phyloP scores from a whole-genome alignment of 64 coral and sea anemone genomes.

The Pocillopora damicornis region DNA sequence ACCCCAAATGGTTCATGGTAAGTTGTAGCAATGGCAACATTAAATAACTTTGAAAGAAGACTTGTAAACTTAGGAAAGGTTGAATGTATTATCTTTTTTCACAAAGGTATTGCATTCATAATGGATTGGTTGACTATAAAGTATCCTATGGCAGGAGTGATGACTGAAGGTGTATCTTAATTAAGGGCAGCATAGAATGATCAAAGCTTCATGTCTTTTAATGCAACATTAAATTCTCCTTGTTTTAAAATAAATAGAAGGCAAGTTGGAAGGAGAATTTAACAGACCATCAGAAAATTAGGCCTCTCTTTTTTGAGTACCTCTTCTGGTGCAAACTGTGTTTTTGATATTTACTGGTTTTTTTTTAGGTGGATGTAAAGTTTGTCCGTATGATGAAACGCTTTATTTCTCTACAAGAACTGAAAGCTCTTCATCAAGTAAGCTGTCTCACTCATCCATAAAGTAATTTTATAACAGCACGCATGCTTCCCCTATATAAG shows the following conservation, averaged over 20 bases:
- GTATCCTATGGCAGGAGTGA: no score
- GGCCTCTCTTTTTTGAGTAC: neutral
- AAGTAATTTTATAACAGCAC: no score
- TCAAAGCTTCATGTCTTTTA: no score
- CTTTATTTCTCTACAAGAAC: conserved; percentile 76
- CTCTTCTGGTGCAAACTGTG: neutral
- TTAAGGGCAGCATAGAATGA: no score
- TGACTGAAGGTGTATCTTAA: no score
- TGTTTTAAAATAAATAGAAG: no score
- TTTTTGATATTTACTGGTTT: neutral
- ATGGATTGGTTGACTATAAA: no score
- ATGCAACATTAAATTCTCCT: no score
- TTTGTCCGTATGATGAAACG: conserved; percentile 93
- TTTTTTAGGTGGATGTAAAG: conserved; percentile 83
- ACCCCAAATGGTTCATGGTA: conserved; percentile 96
- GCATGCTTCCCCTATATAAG: no score
- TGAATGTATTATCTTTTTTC: neutral
- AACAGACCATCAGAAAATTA: neutral
- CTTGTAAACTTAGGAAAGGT: neutral
- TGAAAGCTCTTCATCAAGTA: conserved; percentile 79
- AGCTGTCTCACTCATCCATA: neutral
- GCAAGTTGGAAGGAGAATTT: no score
- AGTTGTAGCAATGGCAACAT: neutral
- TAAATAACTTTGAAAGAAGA: neutral
- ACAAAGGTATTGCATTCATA: no score